These are phyloP conservation scores for Galeopterus variegatus DNA, from an alignment of 2,113 vertebrate genomes.

Conservation along the genomic window DNA sequence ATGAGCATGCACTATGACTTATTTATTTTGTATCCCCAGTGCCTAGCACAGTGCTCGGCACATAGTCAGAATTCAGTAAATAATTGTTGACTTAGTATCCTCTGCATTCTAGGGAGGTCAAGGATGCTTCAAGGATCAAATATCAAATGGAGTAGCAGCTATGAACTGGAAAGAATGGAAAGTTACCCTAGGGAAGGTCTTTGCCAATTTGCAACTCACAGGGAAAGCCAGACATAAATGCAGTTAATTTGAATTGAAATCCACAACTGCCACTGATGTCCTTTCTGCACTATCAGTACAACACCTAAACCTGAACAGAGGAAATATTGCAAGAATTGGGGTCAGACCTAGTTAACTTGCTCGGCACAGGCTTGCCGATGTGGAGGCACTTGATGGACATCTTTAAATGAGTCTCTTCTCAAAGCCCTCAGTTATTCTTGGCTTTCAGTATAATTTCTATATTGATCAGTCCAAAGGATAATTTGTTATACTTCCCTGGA, in stretches of 20 bases:
- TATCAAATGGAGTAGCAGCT: rapidly evolving
- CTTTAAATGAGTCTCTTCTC: neutral
- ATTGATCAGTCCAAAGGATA: neutral
- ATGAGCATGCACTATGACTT: neutral
- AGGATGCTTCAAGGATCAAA: neutral
- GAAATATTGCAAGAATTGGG: rapidly evolving
- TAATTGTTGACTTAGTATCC: neutral
- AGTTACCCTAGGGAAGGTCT: neutral
- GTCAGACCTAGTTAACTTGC: neutral
- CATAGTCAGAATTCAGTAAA: neutral
- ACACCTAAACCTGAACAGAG: rapidly evolving
- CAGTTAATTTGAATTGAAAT: rapidly evolving
- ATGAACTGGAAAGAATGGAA: neutral
- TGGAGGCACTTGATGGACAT: neutral
- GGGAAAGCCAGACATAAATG: neutral
- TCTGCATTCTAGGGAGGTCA: neutral
- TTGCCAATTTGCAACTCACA: rapidly evolving
- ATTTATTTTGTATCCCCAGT: neutral
- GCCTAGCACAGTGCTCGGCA: neutral
- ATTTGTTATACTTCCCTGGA: neutral
- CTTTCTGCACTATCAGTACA: rapidly evolving
- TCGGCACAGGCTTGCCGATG: neutral
- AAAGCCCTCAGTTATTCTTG: neutral
- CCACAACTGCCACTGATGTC: rapidly evolving
- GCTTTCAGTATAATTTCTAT: neutral